Conservation (phyloP, 2,888 invertebrate genomes). For the Rhorus exstirpatorius region DNA sequence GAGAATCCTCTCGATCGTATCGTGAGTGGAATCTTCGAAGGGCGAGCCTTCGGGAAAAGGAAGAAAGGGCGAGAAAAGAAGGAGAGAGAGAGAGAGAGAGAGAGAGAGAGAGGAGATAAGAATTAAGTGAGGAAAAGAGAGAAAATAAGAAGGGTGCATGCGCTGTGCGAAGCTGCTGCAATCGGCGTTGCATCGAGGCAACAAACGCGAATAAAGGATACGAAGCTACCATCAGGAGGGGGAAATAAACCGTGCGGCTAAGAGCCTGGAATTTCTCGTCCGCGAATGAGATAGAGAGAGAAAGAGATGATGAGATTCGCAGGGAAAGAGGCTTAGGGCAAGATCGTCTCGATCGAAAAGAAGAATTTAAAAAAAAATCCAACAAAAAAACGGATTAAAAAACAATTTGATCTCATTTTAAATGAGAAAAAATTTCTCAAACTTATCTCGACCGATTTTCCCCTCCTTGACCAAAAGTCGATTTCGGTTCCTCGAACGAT, state of each 20-base stretch:
- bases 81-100: not conserved
- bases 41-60: conserved; percentile 32
- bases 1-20: not conserved
- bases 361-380: not conserved
- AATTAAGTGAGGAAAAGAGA: conserved; percentile 10
- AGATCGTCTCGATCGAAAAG: not conserved
- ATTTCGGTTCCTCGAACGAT: no score
- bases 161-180: conserved; percentile 54
- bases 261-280: conserved; percentile 51
- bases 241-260: conserved; percentile 29
- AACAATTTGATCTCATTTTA: no score
- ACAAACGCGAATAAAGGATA: conserved; percentile 61
- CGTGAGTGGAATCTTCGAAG: not conserved
- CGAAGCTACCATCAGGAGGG: conserved; percentile 9
- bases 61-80: not conserved
- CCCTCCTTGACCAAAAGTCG: no score
- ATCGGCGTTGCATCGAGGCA: conserved; percentile 58
- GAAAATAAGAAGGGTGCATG: conserved; percentile 53
- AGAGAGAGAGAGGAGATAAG: not conserved
- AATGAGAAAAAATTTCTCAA: no score
- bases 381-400: no score
- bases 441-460: no score
- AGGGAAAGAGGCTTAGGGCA: conserved; percentile 16
- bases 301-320: conserved; percentile 44
- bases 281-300: conserved; percentile 19